Conservation (phyloP, 2,113 vertebrate species). For the Oryzias javanicus region DNA sequence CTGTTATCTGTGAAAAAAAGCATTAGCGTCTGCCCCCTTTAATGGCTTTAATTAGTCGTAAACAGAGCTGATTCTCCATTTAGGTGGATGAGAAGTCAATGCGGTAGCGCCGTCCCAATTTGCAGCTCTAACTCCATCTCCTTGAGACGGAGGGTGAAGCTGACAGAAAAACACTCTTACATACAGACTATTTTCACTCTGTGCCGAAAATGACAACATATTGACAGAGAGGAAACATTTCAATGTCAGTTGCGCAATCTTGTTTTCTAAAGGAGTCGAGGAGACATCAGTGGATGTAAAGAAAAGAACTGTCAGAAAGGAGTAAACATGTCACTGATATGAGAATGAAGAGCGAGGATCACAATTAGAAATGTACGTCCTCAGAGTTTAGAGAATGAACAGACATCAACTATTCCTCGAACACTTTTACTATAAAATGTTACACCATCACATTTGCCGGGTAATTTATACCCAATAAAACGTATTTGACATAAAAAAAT, state of each 20-base stretch:
- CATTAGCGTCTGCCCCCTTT: slow-evolving; percentile 61
- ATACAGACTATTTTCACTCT: slow-evolving; percentile 15
- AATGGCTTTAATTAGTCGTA: slow-evolving; percentile 75
- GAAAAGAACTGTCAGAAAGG: slow-evolving; percentile 27
- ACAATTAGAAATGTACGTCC: slow-evolving; percentile 6
- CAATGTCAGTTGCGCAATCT: slow-evolving; percentile 47
- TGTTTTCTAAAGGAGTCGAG: slow-evolving; percentile 15
- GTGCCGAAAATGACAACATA: slow-evolving; percentile 37
- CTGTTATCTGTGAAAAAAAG: slow-evolving; percentile 63
- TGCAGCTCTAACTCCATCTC: slow-evolving; percentile 37
- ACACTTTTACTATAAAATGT: too few species aligned
- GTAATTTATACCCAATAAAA: too few species aligned
- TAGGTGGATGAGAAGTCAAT: slow-evolving; percentile 65
- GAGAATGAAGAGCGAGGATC: slow-evolving; percentile 1
- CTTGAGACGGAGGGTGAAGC: slow-evolving; percentile 27
- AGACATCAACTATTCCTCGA: not conserved
- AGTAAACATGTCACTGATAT: slow-evolving; percentile 33
- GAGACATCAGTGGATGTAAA: slow-evolving; percentile 18
- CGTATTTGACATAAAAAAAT: too few species aligned
- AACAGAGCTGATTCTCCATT: slow-evolving; percentile 62
- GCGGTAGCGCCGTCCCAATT: slow-evolving; percentile 52
- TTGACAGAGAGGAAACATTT: slow-evolving; percentile 41
- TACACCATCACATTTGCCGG: too few species aligned
- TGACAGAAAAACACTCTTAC: slow-evolving; percentile 15
- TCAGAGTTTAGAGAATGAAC: not conserved